Evolutionary conservation across 2,797 vertebrate species (phyloP).

Genomic region (Bucorvus abyssinicus): DNA sequence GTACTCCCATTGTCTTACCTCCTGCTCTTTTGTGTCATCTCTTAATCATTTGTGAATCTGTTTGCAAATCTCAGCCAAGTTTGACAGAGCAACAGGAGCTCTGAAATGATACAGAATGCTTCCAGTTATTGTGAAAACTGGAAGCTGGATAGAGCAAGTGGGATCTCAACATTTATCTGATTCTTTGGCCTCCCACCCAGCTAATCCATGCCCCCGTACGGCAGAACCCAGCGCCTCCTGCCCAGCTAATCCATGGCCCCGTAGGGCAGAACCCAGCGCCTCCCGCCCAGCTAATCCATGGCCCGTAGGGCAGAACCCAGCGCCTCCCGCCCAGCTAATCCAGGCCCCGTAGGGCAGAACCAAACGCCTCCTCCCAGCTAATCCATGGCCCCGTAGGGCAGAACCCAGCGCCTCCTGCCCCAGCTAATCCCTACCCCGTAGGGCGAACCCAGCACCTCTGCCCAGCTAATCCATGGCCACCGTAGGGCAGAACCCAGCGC

Average conservation of each 20-base stretch:
- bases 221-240: background rate
- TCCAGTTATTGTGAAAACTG: background rate
- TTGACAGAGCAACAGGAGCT: background rate
- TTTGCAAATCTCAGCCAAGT: background rate
- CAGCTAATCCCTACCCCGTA: too few species aligned
- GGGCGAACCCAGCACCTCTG: background rate
- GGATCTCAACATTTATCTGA: background rate
- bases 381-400: too few species aligned
- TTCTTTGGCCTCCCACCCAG: background rate
- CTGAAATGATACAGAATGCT: background rate
- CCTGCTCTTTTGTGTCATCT: background rate
- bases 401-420: background rate
- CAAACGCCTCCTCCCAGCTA: accelerated
- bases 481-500: accelerated
- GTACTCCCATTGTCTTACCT: background rate
- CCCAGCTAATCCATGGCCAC: too few species aligned
- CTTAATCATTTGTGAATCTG: background rate
- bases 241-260: too few species aligned
- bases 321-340: background rate
- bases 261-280: accelerated
- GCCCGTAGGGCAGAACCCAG: background rate
- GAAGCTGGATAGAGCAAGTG: background rate
- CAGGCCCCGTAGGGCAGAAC: too few species aligned
- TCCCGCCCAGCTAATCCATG: background rate
- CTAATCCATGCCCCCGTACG: background rate